Conservation (phyloP, 2,888 invertebrate species). For the Chrysolina haemoptera region DNA sequence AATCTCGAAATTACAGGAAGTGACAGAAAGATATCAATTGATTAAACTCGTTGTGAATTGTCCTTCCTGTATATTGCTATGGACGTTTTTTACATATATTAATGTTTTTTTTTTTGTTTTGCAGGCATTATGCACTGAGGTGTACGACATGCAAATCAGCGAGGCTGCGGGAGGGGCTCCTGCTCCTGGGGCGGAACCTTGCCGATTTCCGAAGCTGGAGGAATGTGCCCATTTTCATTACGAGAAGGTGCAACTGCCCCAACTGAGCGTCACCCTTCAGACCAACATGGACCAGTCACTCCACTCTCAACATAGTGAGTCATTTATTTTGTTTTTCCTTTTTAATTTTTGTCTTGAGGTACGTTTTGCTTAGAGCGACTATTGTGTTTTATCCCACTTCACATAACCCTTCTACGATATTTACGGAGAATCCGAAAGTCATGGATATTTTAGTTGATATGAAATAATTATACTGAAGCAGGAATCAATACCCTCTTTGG, state of each 20-base stretch:
- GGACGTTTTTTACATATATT: not conserved
- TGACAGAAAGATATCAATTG: too few species aligned
- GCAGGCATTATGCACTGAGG: slow-evolving; percentile 69
- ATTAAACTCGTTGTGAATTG: too few species aligned
- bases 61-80: too few species aligned
- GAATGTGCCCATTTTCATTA: slow-evolving; percentile 99
- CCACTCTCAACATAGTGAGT: slow-evolving; percentile 70
- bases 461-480: too few species aligned
- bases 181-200: slow-evolving; percentile 67
- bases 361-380: too few species aligned
- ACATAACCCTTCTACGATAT: too few species aligned
- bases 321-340: not conserved
- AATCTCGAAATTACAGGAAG: too few species aligned
- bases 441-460: too few species aligned
- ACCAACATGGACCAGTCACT: slow-evolving; percentile 70
- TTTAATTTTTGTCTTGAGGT: not conserved
- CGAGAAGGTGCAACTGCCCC: slow-evolving; percentile 92
- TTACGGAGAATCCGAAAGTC: too few species aligned
- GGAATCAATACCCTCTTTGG: too few species aligned
- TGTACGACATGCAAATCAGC: slow-evolving; percentile 68
- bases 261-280: slow-evolving; percentile 74
- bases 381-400: too few species aligned
- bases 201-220: slow-evolving; percentile 89
- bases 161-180: slow-evolving; percentile 64
- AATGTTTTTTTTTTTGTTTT: slow-evolving; percentile 45